Evolutionary conservation across 2,113 vertebrate genomes (phyloP).

Genomic region (Pungitius pungitius): DNA sequence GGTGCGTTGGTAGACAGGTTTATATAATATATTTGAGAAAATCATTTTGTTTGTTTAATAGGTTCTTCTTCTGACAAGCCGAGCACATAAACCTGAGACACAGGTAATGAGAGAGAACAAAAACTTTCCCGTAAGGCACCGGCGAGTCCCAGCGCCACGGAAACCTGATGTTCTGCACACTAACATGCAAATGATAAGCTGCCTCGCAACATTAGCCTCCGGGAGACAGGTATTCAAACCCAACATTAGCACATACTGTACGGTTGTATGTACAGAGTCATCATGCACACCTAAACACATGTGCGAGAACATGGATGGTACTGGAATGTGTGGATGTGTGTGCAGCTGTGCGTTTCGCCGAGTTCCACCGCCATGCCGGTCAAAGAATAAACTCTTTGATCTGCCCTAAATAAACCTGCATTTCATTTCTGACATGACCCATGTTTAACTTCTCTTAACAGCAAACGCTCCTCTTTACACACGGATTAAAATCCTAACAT

Average conservation of each 20-base stretch:
- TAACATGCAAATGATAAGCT: not conserved
- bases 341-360: not conserved
- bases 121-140: not conserved
- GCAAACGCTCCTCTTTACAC: not conserved
- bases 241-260: not conserved
- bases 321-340: not conserved
- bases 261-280: not conserved
- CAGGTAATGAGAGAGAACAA: not conserved
- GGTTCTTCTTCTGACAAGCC: not conserved
- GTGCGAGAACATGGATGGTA: not conserved
- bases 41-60: not conserved
- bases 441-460: slow-evolving; percentile 1
- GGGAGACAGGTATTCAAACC: not conserved
- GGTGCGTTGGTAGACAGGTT: not conserved
- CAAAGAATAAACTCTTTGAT: not conserved
- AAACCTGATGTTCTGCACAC: not conserved
- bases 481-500: not conserved
- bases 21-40: not conserved
- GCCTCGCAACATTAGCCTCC: not conserved
- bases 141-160: not conserved
- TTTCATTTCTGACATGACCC: not conserved
- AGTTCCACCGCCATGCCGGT: not conserved
- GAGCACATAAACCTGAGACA: not conserved
- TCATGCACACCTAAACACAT: not conserved
- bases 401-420: no score